A percentile compares a stretch with the other conserved stretches of the same genome.
Conservation (phyloP, 2,113 vertebrate species). For the Oryzias melastigma region DNA sequence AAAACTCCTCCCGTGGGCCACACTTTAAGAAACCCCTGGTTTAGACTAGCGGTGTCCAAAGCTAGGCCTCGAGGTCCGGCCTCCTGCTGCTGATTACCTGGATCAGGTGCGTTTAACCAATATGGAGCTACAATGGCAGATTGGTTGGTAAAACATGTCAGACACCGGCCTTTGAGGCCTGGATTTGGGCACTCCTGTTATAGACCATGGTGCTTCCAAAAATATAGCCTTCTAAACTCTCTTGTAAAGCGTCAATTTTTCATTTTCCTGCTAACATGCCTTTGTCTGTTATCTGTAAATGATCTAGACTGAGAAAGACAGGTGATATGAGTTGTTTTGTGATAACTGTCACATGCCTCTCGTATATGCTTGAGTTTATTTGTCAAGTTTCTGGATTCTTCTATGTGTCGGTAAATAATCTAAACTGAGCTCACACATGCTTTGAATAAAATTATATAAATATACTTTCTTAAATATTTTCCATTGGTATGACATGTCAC, state of each 20-base stretch:
- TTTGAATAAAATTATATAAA: slow-evolving; percentile 23
- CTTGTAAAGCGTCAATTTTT: slow-evolving; percentile 44
- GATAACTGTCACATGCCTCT: slow-evolving; percentile 27
- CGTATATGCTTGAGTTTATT: slow-evolving; percentile 24
- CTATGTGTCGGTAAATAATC: slow-evolving; percentile 52
- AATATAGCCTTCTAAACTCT: slow-evolving; percentile 37
- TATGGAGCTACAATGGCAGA: too few species aligned
- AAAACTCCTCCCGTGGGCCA: too few species aligned
- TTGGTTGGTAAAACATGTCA: too few species aligned
- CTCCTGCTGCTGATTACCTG: too few species aligned
- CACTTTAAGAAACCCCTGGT: too few species aligned
- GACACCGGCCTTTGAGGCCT: too few species aligned
- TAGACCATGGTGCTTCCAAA: not conserved
- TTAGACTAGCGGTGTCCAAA: too few species aligned
- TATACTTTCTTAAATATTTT: slow-evolving; percentile 23
- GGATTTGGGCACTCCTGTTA: too few species aligned
- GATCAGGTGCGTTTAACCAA: too few species aligned
- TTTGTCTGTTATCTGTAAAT: slow-evolving; percentile 46
- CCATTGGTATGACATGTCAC: slow-evolving; percentile 17
- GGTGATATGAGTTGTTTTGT: slow-evolving; percentile 10
- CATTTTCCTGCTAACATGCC: slow-evolving; percentile 40
- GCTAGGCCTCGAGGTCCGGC: too few species aligned
- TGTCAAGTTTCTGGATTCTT: slow-evolving; percentile 37
- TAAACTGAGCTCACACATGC: slow-evolving; percentile 42
- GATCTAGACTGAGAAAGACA: slow-evolving; percentile 9